phyloP scores from a whole-genome alignment of 1,140 invertebrate species.

The Hyposmocoma kahamanoa region DNA sequence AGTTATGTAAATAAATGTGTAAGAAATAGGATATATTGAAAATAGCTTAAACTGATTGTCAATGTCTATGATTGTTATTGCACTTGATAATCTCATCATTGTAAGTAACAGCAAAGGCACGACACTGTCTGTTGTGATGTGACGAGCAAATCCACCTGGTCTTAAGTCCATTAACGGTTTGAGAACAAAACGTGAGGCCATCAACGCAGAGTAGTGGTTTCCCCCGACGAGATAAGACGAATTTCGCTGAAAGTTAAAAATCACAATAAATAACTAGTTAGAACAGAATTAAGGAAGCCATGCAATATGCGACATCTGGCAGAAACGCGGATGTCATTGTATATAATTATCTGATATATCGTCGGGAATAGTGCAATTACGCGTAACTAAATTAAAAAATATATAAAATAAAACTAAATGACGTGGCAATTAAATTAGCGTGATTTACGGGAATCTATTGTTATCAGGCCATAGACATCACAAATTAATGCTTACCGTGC shows the following conservation, averaged over 20 bases:
- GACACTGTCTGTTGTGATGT: conserved; percentile 16
- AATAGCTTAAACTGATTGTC: neutral
- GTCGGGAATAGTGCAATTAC: too few species aligned
- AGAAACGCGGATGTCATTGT: too few species aligned
- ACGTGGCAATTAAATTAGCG: too few species aligned
- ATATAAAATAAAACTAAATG: too few species aligned
- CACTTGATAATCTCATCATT: conserved; percentile 13
- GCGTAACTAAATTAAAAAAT: too few species aligned
- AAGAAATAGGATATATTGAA: neutral
- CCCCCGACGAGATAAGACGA: conserved; percentile 8
- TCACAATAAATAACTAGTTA: too few species aligned
- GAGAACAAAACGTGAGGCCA: conserved; percentile 23
- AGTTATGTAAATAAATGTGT: neutral
- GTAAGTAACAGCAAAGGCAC: conserved; percentile 11
- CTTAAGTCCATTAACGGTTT: conserved; percentile 1
- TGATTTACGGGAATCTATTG: too few species aligned
- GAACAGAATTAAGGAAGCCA: too few species aligned
- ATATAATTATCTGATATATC: too few species aligned
- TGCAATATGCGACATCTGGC: too few species aligned
- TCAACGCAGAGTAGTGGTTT: conserved; percentile 13
- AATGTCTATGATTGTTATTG: conserved; percentile 9
- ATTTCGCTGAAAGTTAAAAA: conserved; percentile 7
- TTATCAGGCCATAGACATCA: too few species aligned
- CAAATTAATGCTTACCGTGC: too few species aligned
- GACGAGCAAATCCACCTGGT: conserved; percentile 22